phyloP scores from a whole-genome alignment of 1,140 invertebrate species.

The Trichogramma pretiosum region DNA sequence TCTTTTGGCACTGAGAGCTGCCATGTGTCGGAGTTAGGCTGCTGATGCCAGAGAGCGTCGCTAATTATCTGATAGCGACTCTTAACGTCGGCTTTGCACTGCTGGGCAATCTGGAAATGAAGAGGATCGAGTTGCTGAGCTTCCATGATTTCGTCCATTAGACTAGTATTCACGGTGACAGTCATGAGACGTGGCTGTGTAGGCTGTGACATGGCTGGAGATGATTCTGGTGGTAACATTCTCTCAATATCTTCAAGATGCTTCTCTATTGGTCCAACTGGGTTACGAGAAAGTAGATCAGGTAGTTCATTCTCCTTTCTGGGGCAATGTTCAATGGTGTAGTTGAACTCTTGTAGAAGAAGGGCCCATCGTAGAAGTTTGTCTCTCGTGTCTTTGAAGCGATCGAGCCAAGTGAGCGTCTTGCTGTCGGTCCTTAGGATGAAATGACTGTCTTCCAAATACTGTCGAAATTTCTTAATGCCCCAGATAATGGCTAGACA shows the following conservation, averaged over 20 bases:
- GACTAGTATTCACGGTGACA: neutral
- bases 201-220: neutral
- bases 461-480: too few species aligned
- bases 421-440: too few species aligned
- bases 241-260: neutral
- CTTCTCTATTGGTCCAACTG: too few species aligned
- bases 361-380: constrained; percentile 28
- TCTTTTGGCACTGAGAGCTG: neutral
- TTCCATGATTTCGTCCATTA: neutral
- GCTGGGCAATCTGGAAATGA: neutral
- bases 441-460: too few species aligned
- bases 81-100: neutral
- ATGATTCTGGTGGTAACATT: neutral
- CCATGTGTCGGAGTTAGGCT: neutral
- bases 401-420: constrained; percentile 19
- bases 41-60: neutral
- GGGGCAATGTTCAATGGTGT: constrained; percentile 23
- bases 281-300: constrained; percentile 14
- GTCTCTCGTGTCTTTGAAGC: constrained; percentile 7
- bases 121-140: neutral
- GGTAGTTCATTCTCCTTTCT: constrained; percentile 25
- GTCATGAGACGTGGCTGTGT: neutral
- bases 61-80: neutral
- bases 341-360: constrained; percentile 24
- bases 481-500: too few species aligned